These are phyloP conservation scores for Rhodophaea formosa DNA, from an alignment of 2,888 invertebrate genomes.

Conservation along the genomic window DNA sequence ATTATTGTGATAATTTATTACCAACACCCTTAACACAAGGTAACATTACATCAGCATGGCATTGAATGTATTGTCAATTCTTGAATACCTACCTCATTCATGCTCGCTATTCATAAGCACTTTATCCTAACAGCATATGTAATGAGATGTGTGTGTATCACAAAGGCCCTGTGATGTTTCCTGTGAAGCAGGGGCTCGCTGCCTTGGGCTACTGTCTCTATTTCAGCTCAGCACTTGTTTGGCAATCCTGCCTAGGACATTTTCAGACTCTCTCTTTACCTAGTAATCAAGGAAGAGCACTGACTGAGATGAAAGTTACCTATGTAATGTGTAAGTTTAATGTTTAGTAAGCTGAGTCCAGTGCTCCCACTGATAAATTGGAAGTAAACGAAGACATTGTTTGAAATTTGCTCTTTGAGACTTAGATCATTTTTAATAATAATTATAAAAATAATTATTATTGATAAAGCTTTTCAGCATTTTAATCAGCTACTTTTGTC, in stretches of 20 bases:
- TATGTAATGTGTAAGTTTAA: too few relatives aligned
- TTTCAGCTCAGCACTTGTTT: neutral
- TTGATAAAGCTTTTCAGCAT: too few relatives aligned
- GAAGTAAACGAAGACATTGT: too few relatives aligned
- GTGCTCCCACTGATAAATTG: too few relatives aligned
- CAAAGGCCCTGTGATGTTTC: conserved; percentile 5
- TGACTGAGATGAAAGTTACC: too few relatives aligned
- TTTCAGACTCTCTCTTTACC: neutral
- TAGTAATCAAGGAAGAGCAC: neutral
- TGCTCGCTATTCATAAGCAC: conserved; percentile 6
- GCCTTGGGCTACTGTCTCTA: conserved; percentile 4
- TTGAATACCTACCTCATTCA: conserved; percentile 11
- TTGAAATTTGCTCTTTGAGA: too few relatives aligned
- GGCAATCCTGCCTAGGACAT: neutral
- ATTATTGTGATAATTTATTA: neutral
- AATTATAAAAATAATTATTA: too few relatives aligned
- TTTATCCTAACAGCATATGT: conserved; percentile 10
- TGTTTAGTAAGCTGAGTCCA: too few relatives aligned
- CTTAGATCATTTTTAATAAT: too few relatives aligned
- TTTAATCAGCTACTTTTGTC: too few relatives aligned
- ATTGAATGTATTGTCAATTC: conserved; percentile 11
- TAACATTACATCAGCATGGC: neutral
- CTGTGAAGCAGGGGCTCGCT: conserved; percentile 16
- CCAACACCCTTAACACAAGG: neutral
- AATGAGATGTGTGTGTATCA: conserved; percentile 8